Evolutionary conservation across 2,113 vertebrate genomes (phyloP).

Genomic region (Myiagra hebetior): DNA sequence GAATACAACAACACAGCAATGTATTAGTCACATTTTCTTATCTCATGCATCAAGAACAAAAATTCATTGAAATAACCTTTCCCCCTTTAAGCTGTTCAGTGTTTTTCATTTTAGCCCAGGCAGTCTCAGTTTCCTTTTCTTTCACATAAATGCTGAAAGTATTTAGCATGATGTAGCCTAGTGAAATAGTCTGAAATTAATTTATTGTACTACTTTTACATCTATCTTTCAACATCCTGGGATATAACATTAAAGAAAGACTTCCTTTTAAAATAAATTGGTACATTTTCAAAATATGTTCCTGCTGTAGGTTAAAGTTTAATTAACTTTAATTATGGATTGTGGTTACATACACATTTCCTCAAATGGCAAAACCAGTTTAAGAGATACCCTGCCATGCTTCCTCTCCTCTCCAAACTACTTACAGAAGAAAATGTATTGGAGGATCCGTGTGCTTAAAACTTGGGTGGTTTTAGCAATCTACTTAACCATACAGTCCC

Average conservation of each 20-base stretch:
- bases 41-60: neutral
- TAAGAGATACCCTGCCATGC: neutral
- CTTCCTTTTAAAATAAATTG: neutral
- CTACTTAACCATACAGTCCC: neutral
- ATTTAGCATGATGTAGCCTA: neutral
- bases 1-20: neutral
- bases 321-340: neutral
- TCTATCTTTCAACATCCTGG: neutral
- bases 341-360: neutral
- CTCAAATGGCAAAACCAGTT: neutral
- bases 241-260: neutral
- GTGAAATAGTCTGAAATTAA: neutral
- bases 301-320: neutral
- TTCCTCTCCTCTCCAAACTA: neutral
- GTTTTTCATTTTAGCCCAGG: neutral
- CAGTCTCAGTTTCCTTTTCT: neutral
- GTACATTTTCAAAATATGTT: neutral
- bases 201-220: neutral
- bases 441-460: neutral
- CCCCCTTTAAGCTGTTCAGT: too few species aligned
- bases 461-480: neutral
- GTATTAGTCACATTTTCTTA: neutral
- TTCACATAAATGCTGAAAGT: neutral
- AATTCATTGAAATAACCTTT: neutral
- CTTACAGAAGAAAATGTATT: neutral